These are phyloP conservation scores for Tachina fera DNA, from an alignment of 2,888 invertebrate species.

Conservation along the genomic window DNA sequence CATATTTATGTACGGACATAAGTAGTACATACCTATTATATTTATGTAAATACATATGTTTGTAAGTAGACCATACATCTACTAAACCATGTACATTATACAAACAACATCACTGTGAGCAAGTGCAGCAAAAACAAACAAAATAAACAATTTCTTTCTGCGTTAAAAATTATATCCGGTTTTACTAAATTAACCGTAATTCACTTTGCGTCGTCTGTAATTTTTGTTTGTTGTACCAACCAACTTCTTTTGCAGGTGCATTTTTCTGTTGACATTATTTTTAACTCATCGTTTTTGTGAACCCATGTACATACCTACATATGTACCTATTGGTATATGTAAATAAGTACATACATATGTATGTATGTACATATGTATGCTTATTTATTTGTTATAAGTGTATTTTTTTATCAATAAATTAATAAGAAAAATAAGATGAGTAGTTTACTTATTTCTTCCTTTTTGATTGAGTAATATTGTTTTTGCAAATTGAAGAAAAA, in stretches of 20 bases:
- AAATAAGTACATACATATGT: too few species aligned
- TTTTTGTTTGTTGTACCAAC: constrained; percentile 21
- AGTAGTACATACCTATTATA: too few species aligned
- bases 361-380: too few species aligned
- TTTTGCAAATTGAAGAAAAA: constrained; percentile 16
- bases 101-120: background rate
- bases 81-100: background rate
- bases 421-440: background rate
- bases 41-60: too few species aligned
- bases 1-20: too few species aligned
- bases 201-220: constrained; percentile 39
- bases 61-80: background rate
- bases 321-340: too few species aligned
- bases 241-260: constrained; percentile 2
- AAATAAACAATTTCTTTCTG: constrained; percentile 39
- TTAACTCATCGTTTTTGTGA: constrained; percentile 6
- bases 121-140: constrained; percentile 5
- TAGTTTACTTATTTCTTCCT: constrained; percentile 2
- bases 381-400: too few species aligned
- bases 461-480: constrained; percentile 48
- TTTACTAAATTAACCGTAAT: constrained; percentile 62
- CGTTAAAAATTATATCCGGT: constrained; percentile 61
- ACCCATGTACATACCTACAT: background rate
- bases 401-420: constrained; percentile 4
- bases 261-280: constrained; percentile 5